These are phyloP conservation scores for Ecliptopera silaceata DNA, from an alignment of 2,888 invertebrate genomes.

Conservation along the genomic window DNA sequence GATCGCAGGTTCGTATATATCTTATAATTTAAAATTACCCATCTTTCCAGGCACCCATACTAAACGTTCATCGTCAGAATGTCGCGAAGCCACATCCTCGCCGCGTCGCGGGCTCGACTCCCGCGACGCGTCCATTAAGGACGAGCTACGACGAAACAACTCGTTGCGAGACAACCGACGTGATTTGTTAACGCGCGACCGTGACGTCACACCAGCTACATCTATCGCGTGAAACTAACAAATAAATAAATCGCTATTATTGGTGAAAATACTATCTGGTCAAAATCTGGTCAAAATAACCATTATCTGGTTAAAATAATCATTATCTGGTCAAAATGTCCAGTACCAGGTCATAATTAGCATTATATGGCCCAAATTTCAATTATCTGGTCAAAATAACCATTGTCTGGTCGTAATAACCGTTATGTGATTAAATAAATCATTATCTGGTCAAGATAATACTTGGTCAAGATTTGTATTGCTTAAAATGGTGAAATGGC, in stretches of 20 bases:
- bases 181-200: conserved; percentile 50
- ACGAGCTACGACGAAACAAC: conserved; percentile 71
- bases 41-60: conserved; percentile 72
- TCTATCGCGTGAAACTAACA: conserved; percentile 62
- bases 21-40: too few species aligned
- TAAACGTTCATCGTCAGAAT: conserved; percentile 78
- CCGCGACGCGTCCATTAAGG: conserved; percentile 62
- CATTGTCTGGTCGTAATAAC: too few species aligned
- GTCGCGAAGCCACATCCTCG: conserved; percentile 67
- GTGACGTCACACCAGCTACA: conserved; percentile 58
- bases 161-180: conserved; percentile 67
- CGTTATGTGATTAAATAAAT: too few species aligned
- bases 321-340: too few species aligned
- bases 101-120: conserved; percentile 68
- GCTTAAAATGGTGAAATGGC: too few species aligned
- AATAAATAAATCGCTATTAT: not conserved
- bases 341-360: not conserved
- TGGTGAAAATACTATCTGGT: conserved; percentile 3
- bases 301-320: too few species aligned
- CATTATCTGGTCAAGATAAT: too few species aligned
- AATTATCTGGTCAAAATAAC: not conserved
- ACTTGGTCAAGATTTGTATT: too few species aligned
- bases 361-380: not conserved
- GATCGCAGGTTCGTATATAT: too few species aligned
- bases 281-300: not conserved